Conservation (phyloP, 1,140 invertebrate genomes). For the Aphis craccivora region DNA sequence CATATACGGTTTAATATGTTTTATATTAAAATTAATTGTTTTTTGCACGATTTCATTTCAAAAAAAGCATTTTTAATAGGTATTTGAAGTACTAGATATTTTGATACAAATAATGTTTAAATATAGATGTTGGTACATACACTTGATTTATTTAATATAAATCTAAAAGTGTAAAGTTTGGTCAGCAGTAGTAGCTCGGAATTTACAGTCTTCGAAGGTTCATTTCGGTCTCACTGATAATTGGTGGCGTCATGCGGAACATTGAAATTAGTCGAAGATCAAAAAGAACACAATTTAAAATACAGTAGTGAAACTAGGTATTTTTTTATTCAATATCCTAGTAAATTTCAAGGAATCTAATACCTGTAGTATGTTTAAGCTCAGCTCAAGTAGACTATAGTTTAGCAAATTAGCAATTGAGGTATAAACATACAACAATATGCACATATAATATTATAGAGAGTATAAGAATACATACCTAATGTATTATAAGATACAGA, state of each 20-base stretch:
- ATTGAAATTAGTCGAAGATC: neutral
- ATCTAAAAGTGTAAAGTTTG: neutral
- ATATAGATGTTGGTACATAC: too few relatives aligned
- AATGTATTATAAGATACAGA: too few relatives aligned
- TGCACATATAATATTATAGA: too few relatives aligned
- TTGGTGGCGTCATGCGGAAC: neutral
- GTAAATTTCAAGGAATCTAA: neutral
- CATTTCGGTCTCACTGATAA: neutral
- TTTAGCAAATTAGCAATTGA: neutral
- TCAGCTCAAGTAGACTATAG: neutral
- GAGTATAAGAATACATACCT: too few relatives aligned
- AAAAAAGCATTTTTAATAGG: neutral
- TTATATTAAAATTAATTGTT: too few relatives aligned
- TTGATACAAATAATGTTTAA: too few relatives aligned
- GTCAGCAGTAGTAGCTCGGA: neutral
- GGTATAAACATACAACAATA: neutral
- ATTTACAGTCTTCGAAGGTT: neutral
- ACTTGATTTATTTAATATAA: neutral
- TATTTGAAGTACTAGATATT: too few relatives aligned
- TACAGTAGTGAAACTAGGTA: neutral
- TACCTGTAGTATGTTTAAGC: neutral
- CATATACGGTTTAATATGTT: too few relatives aligned
- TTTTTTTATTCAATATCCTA: neutral
- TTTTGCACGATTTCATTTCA: neutral
- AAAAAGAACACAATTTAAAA: neutral